Base-by-base conservation (phyloP, 2,888 invertebrate genomes). In the Resseliella maxima region DNA sequence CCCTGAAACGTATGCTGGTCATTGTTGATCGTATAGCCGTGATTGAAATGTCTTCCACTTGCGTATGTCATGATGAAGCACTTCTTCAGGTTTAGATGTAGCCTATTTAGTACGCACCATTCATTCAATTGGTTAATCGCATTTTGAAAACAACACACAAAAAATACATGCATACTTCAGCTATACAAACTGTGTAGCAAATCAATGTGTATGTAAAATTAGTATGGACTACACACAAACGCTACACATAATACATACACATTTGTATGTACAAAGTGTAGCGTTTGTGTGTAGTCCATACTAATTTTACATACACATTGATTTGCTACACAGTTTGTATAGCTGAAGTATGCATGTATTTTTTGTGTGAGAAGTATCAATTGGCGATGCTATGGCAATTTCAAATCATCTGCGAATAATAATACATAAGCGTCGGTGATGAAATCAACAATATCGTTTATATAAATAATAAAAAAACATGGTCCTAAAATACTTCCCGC, bases 401-500 rank as follows among this genome's bases (percentile, higher is more conserved):
- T 85, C 27, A 85, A 10, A 85, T 85, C 85, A 85, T 85, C 41
- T 41, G 85, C 85, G n/a, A 85, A 85, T 27, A 85, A 27, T 41
- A 85, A 85, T 15, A 85, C 85, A 85, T 15, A 1, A 18, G 85
- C 85, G 27, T 85, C 1, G 0, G 24, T 24, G 10, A 85, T n/a
- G 15, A 10, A 24, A 3, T 85, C 85, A 10, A 41, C 41, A 24
- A 85, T 41, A n/a, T 45, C 45, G 8, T 85, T 85, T 10, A 85
- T 85, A 21, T n/a, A 38, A 38, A 85, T 85, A 38, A 41, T 45
- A 41, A 41, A 85, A 24, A 85, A 27, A 41, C 38, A 41, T 6
- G 85, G 85, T 85, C 85, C 85, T 41, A 85, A 85, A 41, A 85
- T 85, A 41, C 85, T 85, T 38, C 85, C 85, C 1, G 38, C 85